These are phyloP conservation scores for Rhynchotus rufescens DNA, from an alignment of 2,797 vertebrate genomes.

Conservation along the genomic window DNA sequence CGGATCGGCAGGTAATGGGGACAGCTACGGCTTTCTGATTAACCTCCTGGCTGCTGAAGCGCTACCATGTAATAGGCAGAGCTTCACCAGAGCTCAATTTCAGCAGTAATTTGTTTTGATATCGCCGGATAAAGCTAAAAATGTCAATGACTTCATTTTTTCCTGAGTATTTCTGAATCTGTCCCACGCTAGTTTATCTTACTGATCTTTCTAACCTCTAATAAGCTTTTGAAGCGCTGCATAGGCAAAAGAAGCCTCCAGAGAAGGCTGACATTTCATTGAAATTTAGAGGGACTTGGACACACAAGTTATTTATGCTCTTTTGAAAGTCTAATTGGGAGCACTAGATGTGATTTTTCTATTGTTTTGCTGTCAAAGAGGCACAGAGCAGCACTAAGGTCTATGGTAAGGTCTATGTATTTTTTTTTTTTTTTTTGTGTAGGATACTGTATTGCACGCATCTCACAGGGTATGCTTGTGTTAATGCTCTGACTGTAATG, in stretches of 20 bases:
- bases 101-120: not conserved
- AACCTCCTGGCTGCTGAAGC: constrained; percentile 6
- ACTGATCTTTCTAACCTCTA: not conserved
- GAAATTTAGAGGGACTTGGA: not conserved
- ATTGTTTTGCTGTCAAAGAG: not conserved
- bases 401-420: constrained; percentile 19
- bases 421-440: not conserved
- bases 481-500: not conserved
- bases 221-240: not conserved
- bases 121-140: not conserved
- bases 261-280: not conserved
- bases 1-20: constrained; percentile 10
- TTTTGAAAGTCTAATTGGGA: constrained; percentile 41
- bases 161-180: not conserved
- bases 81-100: not conserved
- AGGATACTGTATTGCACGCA: not conserved
- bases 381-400: not conserved
- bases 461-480: not conserved
- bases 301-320: constrained; percentile 22
- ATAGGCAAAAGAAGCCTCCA: not conserved
- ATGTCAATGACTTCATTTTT: constrained; percentile 2
- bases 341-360: constrained; percentile 16
- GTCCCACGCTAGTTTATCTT: not conserved
- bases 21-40: constrained; percentile 1
- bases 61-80: not conserved